Percentiles rank a stretch among this genome's conserved stretches.
Evolutionary conservation across 2,797 vertebrate species (phyloP).

Genomic region (Cryptoblepharus egeriae): DNA sequence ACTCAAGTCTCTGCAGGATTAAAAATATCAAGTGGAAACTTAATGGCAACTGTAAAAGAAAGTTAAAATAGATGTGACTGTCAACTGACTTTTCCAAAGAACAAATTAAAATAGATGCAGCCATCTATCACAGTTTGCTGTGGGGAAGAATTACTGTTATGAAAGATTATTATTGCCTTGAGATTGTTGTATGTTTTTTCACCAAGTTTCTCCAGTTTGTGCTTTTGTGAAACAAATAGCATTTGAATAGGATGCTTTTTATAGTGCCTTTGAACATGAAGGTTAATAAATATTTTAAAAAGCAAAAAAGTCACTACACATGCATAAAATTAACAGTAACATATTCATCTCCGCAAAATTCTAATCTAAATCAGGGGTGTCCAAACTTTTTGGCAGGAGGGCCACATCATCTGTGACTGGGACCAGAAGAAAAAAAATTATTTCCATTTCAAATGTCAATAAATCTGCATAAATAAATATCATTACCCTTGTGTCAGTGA

Average conservation of each 20-base stretch:
- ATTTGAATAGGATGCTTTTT: neutral
- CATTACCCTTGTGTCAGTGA: too few relatives aligned
- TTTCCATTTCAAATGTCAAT: too few relatives aligned
- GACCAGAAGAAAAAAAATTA: too few relatives aligned
- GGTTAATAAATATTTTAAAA: too few relatives aligned
- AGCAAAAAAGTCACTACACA: too few relatives aligned
- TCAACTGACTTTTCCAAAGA: constrained; percentile 27
- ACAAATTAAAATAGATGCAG: neutral
- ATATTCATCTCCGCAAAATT: too few relatives aligned
- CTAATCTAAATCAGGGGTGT: too few relatives aligned
- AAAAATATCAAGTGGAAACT: neutral
- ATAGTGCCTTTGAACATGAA: neutral
- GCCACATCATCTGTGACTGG: too few relatives aligned
- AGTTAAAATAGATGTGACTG: constrained; percentile 17
- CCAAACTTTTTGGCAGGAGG: too few relatives aligned
- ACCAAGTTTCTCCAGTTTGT: neutral
- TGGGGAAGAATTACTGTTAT: constrained; percentile 40
- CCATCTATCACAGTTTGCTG: constrained; percentile 18
- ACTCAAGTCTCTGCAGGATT: neutral
- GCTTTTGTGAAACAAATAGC: constrained; percentile 34
- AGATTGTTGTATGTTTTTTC: neutral
- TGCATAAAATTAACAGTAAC: too few relatives aligned
- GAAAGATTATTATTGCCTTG: constrained; percentile 16
- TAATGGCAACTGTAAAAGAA: neutral
- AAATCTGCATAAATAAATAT: too few relatives aligned